Percentiles rank a stretch among this genome's conserved stretches.
phyloP scores from a whole-genome alignment of 2,797 vertebrate genomes.

The Sylvilagus floridanus region DNA sequence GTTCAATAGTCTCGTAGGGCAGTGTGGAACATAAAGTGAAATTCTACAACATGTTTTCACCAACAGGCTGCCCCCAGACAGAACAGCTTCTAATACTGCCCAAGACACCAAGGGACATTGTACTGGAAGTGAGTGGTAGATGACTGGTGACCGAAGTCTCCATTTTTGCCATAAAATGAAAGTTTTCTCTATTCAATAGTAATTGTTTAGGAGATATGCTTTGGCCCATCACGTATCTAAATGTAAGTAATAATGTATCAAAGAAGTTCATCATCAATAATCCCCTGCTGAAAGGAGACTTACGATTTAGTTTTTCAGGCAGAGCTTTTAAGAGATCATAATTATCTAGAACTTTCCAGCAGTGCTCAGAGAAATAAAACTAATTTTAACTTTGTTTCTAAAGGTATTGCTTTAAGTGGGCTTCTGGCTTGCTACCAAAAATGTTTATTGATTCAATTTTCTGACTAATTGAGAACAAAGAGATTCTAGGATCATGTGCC shows the following conservation, averaged over 20 bases:
- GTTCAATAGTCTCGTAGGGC: background rate
- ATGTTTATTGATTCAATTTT: slow-evolving; percentile 46
- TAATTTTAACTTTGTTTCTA: slow-evolving; percentile 53
- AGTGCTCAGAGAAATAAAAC: slow-evolving; percentile 35
- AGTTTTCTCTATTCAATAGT: background rate
- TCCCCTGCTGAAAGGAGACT: background rate
- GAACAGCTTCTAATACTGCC: background rate
- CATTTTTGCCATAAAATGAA: background rate
- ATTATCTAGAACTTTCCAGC: slow-evolving; percentile 31
- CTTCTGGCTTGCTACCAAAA: slow-evolving; percentile 49
- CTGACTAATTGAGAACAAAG: slow-evolving; percentile 48
- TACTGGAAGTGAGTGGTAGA: fast-evolving
- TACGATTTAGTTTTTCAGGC: slow-evolving; percentile 8
- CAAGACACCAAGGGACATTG: background rate
- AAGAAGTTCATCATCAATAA: background rate
- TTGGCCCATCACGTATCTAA: background rate
- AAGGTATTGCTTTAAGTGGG: slow-evolving; percentile 51
- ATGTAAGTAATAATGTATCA: slow-evolving; percentile 33
- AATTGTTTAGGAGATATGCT: background rate
- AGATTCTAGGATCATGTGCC: background rate
- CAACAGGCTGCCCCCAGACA: background rate
- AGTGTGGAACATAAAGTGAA: background rate
- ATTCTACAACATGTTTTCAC: background rate
- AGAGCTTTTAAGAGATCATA: background rate
- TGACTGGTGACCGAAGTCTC: background rate